phyloP scores from a whole-genome alignment of 2,888 invertebrate genomes.

The Hirudinaria manillensis region DNA sequence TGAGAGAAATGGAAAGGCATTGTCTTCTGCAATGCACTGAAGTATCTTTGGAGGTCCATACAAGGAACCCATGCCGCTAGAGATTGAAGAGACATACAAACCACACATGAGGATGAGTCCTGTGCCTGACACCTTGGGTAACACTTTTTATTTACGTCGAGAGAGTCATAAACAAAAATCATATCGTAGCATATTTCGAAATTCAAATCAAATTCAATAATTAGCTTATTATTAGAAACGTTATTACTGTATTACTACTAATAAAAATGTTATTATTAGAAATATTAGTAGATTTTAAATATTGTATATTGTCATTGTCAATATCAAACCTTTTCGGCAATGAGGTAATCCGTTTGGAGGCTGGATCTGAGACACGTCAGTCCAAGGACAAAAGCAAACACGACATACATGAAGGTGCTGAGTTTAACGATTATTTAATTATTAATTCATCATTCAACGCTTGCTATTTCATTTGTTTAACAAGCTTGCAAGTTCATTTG shows the following conservation, averaged over 20 bases:
- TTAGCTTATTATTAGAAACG: neutral
- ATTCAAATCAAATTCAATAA: neutral
- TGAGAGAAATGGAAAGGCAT: conserved; percentile 82
- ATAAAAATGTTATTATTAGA: too few species aligned
- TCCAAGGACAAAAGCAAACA: conserved; percentile 82
- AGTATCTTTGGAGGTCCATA: conserved; percentile 90
- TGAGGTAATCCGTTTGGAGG: conserved; percentile 76
- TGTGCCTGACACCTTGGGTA: conserved; percentile 48
- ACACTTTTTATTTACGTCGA: neutral
- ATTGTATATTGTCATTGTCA: too few species aligned
- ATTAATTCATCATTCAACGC: too few species aligned
- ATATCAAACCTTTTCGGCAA: conserved; percentile 75
- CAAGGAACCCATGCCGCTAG: conserved; percentile 88
- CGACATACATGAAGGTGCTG: conserved; percentile 65
- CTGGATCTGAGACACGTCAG: conserved; percentile 72
- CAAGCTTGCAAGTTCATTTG: too few species aligned
- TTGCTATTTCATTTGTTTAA: too few species aligned
- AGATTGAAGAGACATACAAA: conserved; percentile 89
- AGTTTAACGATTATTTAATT: conserved; percentile 29
- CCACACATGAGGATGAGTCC: conserved; percentile 77
- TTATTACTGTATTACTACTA: neutral
- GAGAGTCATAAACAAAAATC: neutral
- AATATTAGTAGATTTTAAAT: too few species aligned
- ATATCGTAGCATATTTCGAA: neutral
- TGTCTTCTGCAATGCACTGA: conserved; percentile 90